Percentiles rank a stretch among this genome's conserved stretches.
phyloP scores from a whole-genome alignment of 2,888 invertebrate species.

The Eupithecia tripunctaria region DNA sequence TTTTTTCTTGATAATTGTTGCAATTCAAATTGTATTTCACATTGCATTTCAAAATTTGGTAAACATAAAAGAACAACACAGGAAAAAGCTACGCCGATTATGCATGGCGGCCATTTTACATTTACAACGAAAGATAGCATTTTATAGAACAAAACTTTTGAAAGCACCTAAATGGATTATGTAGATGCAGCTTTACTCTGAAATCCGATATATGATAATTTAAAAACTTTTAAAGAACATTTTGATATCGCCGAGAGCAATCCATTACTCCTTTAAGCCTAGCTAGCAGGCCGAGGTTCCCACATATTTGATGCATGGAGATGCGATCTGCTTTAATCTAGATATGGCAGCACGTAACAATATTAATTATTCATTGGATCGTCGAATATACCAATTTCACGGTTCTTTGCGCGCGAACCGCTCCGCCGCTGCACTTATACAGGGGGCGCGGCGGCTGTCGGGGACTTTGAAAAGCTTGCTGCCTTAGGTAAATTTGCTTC shows the following conservation, averaged over 20 bases:
- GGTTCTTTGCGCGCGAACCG: slow-evolving; percentile 82
- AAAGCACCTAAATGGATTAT: slow-evolving; percentile 6
- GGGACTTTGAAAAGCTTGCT: background rate
- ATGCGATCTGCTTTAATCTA: slow-evolving; percentile 69
- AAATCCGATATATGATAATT: slow-evolving; percentile 11
- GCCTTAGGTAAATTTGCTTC: background rate
- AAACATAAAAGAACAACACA: background rate
- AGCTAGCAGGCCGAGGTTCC: slow-evolving; percentile 54
- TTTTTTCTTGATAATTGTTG: background rate
- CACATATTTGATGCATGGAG: slow-evolving; percentile 72
- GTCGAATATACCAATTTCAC: slow-evolving; percentile 85
- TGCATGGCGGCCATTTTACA: background rate
- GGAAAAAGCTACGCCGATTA: background rate
- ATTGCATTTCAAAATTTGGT: background rate
- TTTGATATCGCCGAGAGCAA: slow-evolving; percentile 26
- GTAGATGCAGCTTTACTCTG: slow-evolving; percentile 1
- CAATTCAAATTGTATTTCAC: background rate
- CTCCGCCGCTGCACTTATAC: slow-evolving; percentile 57
- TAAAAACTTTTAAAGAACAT: slow-evolving; percentile 9
- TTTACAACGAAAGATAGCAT: background rate
- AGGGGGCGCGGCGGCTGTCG: slow-evolving; percentile 53
- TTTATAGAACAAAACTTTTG: slow-evolving; percentile 2
- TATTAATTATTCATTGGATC: slow-evolving; percentile 85
- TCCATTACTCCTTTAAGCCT: slow-evolving; percentile 43
- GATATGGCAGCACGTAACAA: slow-evolving; percentile 68